A percentile compares a stretch with the other conserved stretches of the same genome.
Conservation (phyloP, 2,797 vertebrate genomes). For the Caiman crocodilus region DNA sequence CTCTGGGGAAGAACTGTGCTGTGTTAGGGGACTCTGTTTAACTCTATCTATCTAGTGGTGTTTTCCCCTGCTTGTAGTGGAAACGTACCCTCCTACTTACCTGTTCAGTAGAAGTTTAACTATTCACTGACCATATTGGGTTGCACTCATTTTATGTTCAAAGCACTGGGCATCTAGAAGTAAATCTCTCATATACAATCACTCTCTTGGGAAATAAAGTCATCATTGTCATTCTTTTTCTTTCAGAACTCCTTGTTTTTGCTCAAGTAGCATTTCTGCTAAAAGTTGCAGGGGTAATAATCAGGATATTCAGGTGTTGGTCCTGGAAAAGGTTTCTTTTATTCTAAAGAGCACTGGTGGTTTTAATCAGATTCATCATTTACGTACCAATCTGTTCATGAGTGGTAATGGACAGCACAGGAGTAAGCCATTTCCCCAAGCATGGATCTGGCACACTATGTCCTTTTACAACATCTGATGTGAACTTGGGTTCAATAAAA, state of each 20-base stretch:
- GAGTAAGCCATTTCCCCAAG: not conserved
- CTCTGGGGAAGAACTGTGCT: not conserved
- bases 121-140: not conserved
- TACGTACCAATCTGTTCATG: not conserved
- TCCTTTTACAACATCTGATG: too few species aligned
- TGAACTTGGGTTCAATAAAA: too few species aligned
- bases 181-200: not conserved
- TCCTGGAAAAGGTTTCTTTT: not conserved
- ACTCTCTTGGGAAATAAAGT: not conserved
- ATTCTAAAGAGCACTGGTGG: not conserved
- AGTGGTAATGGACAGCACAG: not conserved
- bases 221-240: not conserved
- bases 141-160: not conserved
- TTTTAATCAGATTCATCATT: not conserved
- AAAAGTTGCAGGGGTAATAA: too few species aligned
- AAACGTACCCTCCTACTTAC: not conserved
- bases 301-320: not conserved
- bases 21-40: not conserved
- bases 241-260: not conserved
- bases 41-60: not conserved
- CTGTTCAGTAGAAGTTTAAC: not conserved
- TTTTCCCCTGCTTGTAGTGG: not conserved
- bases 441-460: too few species aligned
- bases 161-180: not conserved
- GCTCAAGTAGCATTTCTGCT: not conserved